Base-by-base conservation (phyloP, 23 tunicate species). In the Ascidia mentula region DNA sequence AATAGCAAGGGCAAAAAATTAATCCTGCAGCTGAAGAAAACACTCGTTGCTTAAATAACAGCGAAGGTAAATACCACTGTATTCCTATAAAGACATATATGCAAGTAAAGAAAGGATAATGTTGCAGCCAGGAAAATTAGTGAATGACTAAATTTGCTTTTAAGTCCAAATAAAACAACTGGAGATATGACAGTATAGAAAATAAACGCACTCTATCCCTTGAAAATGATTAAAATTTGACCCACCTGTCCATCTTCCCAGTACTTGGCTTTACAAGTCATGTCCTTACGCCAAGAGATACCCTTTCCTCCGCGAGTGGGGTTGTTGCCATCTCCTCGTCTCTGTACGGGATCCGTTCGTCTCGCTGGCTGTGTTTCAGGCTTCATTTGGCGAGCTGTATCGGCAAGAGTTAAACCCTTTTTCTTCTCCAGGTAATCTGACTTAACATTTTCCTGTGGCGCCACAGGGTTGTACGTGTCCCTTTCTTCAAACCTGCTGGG, bases 211-310 rank as follows among this genome's bases (percentile, higher is more conserved):
- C n/a, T n/a, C n/a, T n/a, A n/a, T n/a, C n/a, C n/a, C n/a, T n/a
- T n/a, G n/a, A n/a, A n/a, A n/a, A n/a, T n/a, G n/a, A n/a, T n/a
- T n/a, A n/a, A n/a, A n/a, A 20, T 31, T 4, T 40, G 36, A 30
- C 45, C 42, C 46, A 82, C 87, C 76, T 75, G 78, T 40, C 40
- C 46, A 71, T 90, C 96, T 81, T 90, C 96, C 96, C 96, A 90
- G 39, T 90, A 90, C 32, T 53, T 85, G 0, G 96, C 96, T 32
- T 79, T 35, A 40, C 89, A 83, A 32, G 34, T 37, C 87, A 75
- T 60, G 4, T 81, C 87, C 5, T 77, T 69, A 3, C 15, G 15
- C 86, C 86, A 82, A 6, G 20, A 17, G n/a, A 45, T 18, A 79
- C 9, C 39, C 5, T 70, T 39, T 32, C 86, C 86, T n/a, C n/a